These are phyloP conservation scores for Ephydatia muelleri DNA, from an alignment of 37 sponge, comb jelly and placozoan genomes.

Conservation along the genomic window DNA sequence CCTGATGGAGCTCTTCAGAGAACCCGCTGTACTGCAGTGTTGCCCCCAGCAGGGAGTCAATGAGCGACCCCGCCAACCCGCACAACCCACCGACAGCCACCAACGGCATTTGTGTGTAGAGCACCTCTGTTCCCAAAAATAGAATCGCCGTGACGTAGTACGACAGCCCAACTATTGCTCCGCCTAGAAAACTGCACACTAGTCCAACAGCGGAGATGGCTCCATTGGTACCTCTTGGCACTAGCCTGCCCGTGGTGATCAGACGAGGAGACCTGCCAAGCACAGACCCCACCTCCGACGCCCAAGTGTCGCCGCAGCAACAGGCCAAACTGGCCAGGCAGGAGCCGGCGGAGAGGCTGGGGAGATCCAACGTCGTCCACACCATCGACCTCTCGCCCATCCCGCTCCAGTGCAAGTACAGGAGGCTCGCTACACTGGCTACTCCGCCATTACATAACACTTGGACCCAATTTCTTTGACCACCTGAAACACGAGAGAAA, in stretches of 20 bases:
- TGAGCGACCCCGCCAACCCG: constrained; percentile 78
- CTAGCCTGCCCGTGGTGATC: constrained; percentile 66
- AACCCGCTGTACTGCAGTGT: constrained; percentile 83
- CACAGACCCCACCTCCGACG: constrained; percentile 91
- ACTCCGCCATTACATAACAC: constrained; percentile 90
- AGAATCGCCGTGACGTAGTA: constrained; percentile 37
- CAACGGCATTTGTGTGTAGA: constrained; percentile 26
- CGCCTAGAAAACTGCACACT: constrained; percentile 74
- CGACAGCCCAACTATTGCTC: constrained; percentile 68
- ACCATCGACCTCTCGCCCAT: constrained; percentile 44
- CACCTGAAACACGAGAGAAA: constrained; percentile 44
- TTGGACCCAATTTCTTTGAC: constrained; percentile 83
- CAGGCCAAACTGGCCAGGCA: constrained; percentile 69
- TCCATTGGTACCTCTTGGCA: constrained; percentile 93
- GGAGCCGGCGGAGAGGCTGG: constrained; percentile 44
- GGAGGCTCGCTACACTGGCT: constrained; percentile 55
- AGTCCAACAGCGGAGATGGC: constrained; percentile 77
- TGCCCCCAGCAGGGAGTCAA: constrained; percentile 90
- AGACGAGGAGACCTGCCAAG: constrained; percentile 74
- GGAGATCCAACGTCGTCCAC: not conserved
- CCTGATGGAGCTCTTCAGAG: constrained; percentile 26
- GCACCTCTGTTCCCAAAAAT: constrained; percentile 8
- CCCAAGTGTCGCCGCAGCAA: constrained; percentile 96
- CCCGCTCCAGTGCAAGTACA: constrained; percentile 46
- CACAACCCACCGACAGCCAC: constrained; percentile 46